phyloP scores from a whole-genome alignment of 2,113 vertebrate genomes.

The Hyperoodon ampullatus region DNA sequence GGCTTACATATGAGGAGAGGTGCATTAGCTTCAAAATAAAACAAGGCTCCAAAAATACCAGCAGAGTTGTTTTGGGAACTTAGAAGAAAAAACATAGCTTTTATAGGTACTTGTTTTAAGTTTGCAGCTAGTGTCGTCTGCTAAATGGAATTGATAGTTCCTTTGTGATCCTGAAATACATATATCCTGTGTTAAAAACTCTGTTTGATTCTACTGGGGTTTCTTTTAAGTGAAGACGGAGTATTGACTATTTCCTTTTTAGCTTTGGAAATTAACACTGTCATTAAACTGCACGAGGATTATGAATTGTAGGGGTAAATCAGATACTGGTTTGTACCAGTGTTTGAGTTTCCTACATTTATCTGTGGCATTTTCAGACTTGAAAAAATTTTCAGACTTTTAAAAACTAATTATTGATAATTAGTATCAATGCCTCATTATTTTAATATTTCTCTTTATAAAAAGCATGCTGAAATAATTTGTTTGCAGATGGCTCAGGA shows the following conservation, averaged over 20 bases:
- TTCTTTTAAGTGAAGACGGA: neutral
- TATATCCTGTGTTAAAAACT: neutral
- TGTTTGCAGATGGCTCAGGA: neutral
- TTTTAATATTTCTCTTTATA: neutral
- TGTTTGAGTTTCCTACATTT: neutral
- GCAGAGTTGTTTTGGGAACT: neutral
- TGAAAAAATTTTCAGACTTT: neutral
- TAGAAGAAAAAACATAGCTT: neutral
- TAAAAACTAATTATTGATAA: neutral
- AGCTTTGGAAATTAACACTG: neutral
- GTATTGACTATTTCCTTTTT: neutral
- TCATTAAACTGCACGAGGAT: neutral
- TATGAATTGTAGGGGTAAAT: neutral
- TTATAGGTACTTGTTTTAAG: neutral
- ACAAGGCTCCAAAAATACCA: neutral
- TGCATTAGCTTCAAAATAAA: neutral
- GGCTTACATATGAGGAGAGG: neutral
- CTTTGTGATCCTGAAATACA: neutral
- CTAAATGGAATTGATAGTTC: neutral
- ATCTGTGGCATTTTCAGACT: neutral
- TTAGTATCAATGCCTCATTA: neutral
- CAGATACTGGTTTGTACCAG: neutral
- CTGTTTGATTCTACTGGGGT: neutral
- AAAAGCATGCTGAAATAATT: constrained; percentile 1
- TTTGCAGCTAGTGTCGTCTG: neutral